Evolutionary conservation across 2,888 invertebrate species (phyloP).

Genomic region (Mesorhabditis sp.): DNA sequence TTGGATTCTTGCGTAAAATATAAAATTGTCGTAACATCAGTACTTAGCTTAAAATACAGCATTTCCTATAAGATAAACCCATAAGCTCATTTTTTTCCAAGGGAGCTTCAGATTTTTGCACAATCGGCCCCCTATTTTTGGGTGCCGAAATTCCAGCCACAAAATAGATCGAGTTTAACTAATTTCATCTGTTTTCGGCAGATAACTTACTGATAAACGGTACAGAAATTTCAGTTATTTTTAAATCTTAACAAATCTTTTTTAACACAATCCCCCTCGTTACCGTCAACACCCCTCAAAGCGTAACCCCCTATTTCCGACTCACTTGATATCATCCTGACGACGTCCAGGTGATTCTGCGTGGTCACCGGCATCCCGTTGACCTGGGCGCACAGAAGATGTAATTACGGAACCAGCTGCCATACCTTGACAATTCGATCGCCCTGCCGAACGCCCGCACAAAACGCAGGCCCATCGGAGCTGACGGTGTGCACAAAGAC

Average conservation of each 20-base stretch:
- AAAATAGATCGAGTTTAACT: neutral
- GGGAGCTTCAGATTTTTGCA: too few species aligned
- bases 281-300: too few species aligned
- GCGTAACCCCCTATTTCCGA: neutral
- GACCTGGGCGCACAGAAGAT: constrained; percentile 62
- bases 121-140: too few species aligned
- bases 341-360: constrained; percentile 89
- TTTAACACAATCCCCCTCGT: too few species aligned
- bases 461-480: constrained; percentile 49
- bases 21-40: too few species aligned
- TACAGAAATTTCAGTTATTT: too few species aligned
- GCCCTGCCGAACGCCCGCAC: constrained; percentile 61
- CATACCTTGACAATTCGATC: constrained; percentile 61
- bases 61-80: too few species aligned
- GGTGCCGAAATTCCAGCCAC: neutral
- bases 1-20: too few species aligned
- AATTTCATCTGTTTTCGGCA: neutral
- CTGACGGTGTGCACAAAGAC: constrained; percentile 74
- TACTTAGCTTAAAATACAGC: too few species aligned
- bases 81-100: too few species aligned
- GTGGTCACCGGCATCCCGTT: constrained; percentile 85
- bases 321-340: constrained; percentile 73
- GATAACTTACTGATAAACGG: neutral
- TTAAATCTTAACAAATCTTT: too few species aligned
- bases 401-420: constrained; percentile 12